Conservation (phyloP, 2,888 invertebrate genomes). For the Cacoxenus indagator region DNA sequence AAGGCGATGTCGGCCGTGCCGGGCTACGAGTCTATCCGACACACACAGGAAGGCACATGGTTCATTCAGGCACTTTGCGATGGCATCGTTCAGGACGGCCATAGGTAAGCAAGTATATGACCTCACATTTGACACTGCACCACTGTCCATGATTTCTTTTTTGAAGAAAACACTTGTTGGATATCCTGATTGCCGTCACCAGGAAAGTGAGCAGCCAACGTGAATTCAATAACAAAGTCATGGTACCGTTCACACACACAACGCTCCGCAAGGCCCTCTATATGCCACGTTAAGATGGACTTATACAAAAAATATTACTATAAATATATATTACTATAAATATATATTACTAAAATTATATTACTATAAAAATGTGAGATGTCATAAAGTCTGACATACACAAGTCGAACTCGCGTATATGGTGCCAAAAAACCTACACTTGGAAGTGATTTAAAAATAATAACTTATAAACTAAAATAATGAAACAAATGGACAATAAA, state of each 20-base stretch:
- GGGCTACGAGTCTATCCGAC: constrained; percentile 63
- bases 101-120: constrained; percentile 45
- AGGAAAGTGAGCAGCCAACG: constrained; percentile 51
- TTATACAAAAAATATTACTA: too few relatives aligned
- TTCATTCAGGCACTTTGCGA: constrained; percentile 68
- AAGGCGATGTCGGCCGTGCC: constrained; percentile 67
- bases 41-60: constrained; percentile 65
- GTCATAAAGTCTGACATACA: too few relatives aligned
- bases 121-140: neutral
- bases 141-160: neutral
- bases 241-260: constrained; percentile 54
- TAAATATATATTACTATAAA: too few relatives aligned
- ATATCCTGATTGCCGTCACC: constrained; percentile 59
- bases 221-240: constrained; percentile 53
- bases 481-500: too few relatives aligned
- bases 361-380: too few relatives aligned
- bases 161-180: constrained; percentile 59
- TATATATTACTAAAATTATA: too few relatives aligned
- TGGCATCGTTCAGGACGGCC: constrained; percentile 48
- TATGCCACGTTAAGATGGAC: constrained; percentile 46
- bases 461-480: too few relatives aligned
- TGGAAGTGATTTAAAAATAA: too few relatives aligned
- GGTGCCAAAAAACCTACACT: too few relatives aligned
- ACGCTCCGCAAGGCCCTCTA: constrained; percentile 59
- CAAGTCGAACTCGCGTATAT: too few relatives aligned